A percentile compares a stretch with the other conserved stretches of the same genome.
These are phyloP conservation scores for Platycheirus rosarum DNA, from an alignment of 2,888 invertebrate species.

Conservation along the genomic window DNA sequence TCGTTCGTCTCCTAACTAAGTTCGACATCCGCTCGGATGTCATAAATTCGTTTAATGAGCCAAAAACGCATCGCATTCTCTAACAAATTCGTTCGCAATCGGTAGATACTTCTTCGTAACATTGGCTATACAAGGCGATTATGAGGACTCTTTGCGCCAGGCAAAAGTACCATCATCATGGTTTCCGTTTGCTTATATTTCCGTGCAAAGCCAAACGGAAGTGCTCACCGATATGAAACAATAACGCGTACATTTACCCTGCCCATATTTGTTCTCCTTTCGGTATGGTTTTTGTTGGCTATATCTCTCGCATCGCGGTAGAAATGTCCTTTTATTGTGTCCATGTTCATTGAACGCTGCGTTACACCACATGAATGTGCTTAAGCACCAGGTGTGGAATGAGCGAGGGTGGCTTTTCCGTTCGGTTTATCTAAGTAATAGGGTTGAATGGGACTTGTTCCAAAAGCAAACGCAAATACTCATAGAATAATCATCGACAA, in stretches of 20 bases:
- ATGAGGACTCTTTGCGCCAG: slow-evolving; percentile 17
- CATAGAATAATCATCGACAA: slow-evolving; percentile 4
- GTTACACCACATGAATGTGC: slow-evolving; percentile 47
- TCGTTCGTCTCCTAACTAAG: slow-evolving; percentile 52
- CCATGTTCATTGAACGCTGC: slow-evolving; percentile 39
- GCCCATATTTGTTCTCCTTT: not conserved
- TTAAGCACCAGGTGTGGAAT: slow-evolving; percentile 37
- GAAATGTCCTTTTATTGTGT: slow-evolving; percentile 47
- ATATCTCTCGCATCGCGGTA: slow-evolving; percentile 7
- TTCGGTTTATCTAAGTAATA: slow-evolving; percentile 15
- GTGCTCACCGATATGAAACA: slow-evolving; percentile 65
- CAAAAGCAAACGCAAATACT: not conserved
- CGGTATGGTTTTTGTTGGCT: too few species aligned
- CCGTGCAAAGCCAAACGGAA: slow-evolving; percentile 60
- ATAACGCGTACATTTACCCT: slow-evolving; percentile 37
- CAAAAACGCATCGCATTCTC: slow-evolving; percentile 58
- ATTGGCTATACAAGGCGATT: not conserved
- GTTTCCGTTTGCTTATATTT: slow-evolving; percentile 70
- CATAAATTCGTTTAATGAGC: slow-evolving; percentile 68
- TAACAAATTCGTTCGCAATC: slow-evolving; percentile 33
- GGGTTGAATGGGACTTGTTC: slow-evolving; percentile 26
- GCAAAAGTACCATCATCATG: slow-evolving; percentile 39
- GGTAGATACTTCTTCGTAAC: slow-evolving; percentile 32
- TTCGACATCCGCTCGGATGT: slow-evolving; percentile 62
- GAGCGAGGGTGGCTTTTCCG: not conserved